These are phyloP conservation scores for Erebia aethiops DNA, from an alignment of 2,888 invertebrate genomes.

Conservation along the genomic window DNA sequence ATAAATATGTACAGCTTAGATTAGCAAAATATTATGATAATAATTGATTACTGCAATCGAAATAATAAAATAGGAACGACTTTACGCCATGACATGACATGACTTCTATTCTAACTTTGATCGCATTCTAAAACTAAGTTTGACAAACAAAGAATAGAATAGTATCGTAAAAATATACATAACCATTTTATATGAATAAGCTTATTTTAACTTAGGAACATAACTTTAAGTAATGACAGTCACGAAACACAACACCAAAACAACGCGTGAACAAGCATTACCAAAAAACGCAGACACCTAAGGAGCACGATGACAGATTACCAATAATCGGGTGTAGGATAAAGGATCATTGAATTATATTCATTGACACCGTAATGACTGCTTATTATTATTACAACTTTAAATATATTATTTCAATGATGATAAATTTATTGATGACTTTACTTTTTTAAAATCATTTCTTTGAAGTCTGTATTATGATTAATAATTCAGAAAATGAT, in stretches of 20 bases:
- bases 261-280: conserved; percentile 32
- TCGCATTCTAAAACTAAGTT: neutral
- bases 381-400: neutral
- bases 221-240: neutral
- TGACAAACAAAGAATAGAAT: neutral
- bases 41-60: no score
- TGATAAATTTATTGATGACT: no score
- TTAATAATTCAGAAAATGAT: neutral
- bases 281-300: conserved; percentile 16
- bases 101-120: no score
- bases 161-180: neutral
- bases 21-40: no score
- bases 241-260: conserved; percentile 10
- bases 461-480: neutral
- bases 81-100: no score
- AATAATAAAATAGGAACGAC: no score
- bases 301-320: neutral
- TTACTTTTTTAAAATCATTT: no score
- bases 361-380: neutral
- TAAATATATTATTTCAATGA: no score
- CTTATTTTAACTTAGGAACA: neutral
- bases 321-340: neutral
- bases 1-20: no score
- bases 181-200: neutral
- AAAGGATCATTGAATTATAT: neutral